Conservation (phyloP, 1,140 invertebrate genomes). For the Drosophila carrolli region DNA sequence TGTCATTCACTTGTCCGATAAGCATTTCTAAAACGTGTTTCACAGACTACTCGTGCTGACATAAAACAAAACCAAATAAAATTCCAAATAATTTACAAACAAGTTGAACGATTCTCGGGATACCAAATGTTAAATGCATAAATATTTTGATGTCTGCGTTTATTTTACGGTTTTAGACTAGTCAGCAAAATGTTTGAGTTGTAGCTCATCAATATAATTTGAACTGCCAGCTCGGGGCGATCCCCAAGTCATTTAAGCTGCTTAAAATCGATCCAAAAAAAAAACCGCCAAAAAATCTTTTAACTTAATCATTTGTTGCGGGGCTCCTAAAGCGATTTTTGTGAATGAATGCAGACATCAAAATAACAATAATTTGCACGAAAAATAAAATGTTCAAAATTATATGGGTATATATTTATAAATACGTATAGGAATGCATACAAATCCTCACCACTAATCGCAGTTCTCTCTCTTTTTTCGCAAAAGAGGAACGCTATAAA, state of each 20-base stretch:
- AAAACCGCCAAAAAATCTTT: constrained; percentile 14
- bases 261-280: constrained; percentile 30
- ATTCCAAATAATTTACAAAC: not conserved
- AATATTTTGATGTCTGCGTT: constrained; percentile 11
- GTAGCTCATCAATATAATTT: constrained; percentile 44
- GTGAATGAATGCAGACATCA: constrained; percentile 80
- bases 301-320: constrained; percentile 33
- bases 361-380: constrained; percentile 78
- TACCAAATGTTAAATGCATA: constrained; percentile 1
- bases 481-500: constrained; percentile 19
- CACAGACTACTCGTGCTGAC: not conserved
- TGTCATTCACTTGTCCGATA: constrained; percentile 15
- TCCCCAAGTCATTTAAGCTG: constrained; percentile 28
- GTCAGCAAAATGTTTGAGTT: not conserved
- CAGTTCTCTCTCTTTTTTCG: not conserved
- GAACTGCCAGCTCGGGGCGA: constrained; percentile 9
- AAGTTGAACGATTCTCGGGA: constrained; percentile 2
- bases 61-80: constrained; percentile 15
- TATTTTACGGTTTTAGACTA: not conserved
- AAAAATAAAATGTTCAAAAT: constrained; percentile 51
- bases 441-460: constrained; percentile 2
- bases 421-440: constrained; percentile 11
- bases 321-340: constrained; percentile 52
- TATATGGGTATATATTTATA: constrained; percentile 23
- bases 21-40: constrained; percentile 30